phyloP scores from a whole-genome alignment of 2,113 vertebrate genomes.

The Grus americana region DNA sequence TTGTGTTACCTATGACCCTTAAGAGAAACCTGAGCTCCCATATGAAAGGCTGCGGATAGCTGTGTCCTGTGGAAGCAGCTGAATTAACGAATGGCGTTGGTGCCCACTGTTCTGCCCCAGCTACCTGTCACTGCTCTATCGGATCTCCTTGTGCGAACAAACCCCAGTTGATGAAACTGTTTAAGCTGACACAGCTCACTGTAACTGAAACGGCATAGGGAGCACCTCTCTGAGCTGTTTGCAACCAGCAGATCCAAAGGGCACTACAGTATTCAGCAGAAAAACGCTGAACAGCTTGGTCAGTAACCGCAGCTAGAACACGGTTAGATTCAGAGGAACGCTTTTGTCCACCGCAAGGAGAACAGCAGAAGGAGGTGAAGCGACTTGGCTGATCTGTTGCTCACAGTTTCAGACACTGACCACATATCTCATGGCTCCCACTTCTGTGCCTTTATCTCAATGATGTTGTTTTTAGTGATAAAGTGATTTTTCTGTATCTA shows the following conservation, averaged over 20 bases:
- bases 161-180: neutral
- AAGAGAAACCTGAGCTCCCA: neutral
- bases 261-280: neutral
- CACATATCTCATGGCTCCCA: neutral
- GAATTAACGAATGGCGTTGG: neutral
- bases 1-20: neutral
- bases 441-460: neutral
- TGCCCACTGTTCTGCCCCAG: neutral
- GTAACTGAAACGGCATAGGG: neutral
- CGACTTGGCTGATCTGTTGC: neutral
- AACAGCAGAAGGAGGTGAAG: neutral
- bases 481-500: neutral
- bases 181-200: neutral
- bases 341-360: neutral
- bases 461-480: neutral
- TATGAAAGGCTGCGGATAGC: neutral
- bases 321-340: neutral
- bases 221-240: neutral
- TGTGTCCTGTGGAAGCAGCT: neutral
- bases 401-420: neutral
- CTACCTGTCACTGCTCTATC: neutral
- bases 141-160: neutral
- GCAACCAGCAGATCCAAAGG: neutral
- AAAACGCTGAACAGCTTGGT: neutral
- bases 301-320: neutral